Evolutionary conservation across 1,140 invertebrate species (phyloP).

Genomic region (Ganaspis sp.): DNA sequence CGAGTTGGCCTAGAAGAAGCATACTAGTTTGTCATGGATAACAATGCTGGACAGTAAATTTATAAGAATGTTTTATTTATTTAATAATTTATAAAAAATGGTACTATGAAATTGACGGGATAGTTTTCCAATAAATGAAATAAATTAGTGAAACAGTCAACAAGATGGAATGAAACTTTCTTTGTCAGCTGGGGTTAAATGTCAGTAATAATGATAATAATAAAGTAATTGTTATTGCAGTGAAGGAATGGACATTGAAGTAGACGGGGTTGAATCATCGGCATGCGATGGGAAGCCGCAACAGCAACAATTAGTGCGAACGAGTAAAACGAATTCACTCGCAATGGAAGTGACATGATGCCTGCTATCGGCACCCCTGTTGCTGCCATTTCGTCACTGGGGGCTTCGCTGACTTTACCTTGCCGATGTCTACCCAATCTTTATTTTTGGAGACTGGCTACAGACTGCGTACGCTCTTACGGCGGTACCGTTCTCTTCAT

Average conservation of each 20-base stretch:
- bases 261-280: constrained; percentile 69
- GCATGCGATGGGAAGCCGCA: constrained; percentile 69
- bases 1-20: too few relatives aligned
- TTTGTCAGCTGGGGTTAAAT: too few relatives aligned
- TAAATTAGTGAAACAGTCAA: too few relatives aligned
- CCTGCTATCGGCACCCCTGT: constrained; percentile 73
- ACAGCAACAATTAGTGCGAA: constrained; percentile 70
- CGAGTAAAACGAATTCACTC: constrained; percentile 73
- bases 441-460: constrained; percentile 57
- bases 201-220: not conserved
- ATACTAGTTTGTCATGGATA: too few relatives aligned
- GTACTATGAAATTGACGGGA: too few relatives aligned
- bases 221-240: constrained; percentile 55
- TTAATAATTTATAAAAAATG: too few relatives aligned
- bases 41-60: too few relatives aligned
- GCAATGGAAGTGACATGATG: constrained; percentile 77
- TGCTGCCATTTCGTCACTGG: constrained; percentile 71
- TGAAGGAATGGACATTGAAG: constrained; percentile 73
- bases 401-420: constrained; percentile 73
- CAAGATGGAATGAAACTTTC: too few relatives aligned
- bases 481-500: not conserved
- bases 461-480: constrained; percentile 47
- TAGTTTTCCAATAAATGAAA: too few relatives aligned
- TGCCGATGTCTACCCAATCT: constrained; percentile 58
- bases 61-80: too few relatives aligned